phyloP scores from a whole-genome alignment of 2,888 invertebrate genomes.

The Machimus atricapillus region DNA sequence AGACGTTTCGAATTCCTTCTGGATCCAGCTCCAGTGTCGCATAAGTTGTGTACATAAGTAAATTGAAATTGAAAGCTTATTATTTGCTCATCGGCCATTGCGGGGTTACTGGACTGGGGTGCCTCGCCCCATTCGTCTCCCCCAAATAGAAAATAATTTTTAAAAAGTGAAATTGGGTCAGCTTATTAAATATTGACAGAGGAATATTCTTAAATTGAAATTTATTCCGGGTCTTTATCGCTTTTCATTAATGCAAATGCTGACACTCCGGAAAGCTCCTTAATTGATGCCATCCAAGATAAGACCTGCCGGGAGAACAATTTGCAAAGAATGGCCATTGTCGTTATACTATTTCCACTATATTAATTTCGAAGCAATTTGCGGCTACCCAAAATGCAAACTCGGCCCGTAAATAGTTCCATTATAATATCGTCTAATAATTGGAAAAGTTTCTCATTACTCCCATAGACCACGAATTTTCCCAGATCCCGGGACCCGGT shows the following conservation, averaged over 20 bases:
- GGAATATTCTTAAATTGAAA: not conserved
- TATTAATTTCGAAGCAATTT: not conserved
- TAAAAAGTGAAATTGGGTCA: not conserved
- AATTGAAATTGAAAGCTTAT: not conserved
- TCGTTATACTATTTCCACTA: not conserved
- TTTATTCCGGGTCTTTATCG: not conserved
- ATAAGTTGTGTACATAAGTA: not conserved
- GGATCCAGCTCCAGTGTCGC: not conserved
- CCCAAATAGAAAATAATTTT: not conserved
- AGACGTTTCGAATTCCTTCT: not conserved
- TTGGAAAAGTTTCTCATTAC: conserved; percentile 13
- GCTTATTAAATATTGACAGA: not conserved
- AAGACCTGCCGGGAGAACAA: not conserved
- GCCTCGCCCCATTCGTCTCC: not conserved
- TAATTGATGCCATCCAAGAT: not conserved
- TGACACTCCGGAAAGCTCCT: not conserved
- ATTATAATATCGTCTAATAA: not conserved
- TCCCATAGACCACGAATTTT: not conserved
- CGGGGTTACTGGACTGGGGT: not conserved
- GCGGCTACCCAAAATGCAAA: not conserved
- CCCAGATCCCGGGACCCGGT: not conserved
- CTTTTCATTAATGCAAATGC: not conserved
- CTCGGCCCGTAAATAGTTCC: conserved; percentile 3
- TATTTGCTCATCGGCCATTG: not conserved
- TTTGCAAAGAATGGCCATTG: not conserved